Evolutionary conservation across 2,888 invertebrate genomes (phyloP), one percentile per base, ranked within the genome.

Genomic region (Tenthredo distinguenda): DNA sequence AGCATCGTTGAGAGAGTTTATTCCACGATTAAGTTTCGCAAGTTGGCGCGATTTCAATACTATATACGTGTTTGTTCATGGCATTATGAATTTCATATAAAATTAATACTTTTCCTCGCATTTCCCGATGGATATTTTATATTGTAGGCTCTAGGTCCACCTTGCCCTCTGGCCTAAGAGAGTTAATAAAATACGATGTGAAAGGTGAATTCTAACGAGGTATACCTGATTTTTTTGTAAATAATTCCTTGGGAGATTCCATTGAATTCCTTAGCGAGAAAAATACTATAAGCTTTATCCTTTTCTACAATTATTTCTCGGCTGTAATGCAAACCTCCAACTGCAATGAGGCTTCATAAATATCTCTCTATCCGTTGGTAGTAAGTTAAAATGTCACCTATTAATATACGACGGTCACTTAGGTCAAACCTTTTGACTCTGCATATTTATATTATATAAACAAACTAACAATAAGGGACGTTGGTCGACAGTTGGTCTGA

Each of bases 371-470:
- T 55, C 18, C 55, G 55, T 55, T 18, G n/a, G 55, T n/a, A 0
- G n/a, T 18, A n/a, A 55, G 55, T 55, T 55, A 55, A 55, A 55
- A 55, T 55, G 55, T 55, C n/a, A 55, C 18, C n/a, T 55, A 55
- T 55, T 55, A 6, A 55, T 55, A n/a, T 55, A 55, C 55, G 7
- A 55, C 55, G 55, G 6, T 55, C 55, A n/a, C 55, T 55, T 55
- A 68, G 31, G 68, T 68, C 68, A 68, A 34, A 31, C 68, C 68
- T 34, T 21, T 68, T 68, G 26, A 68, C 26, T 55, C n/a, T n/a
- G n/a, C 55, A 55, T 50, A 50, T 55, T 55, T n/a, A 6, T 55
- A 55, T 55, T 55, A 55, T 55, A n/a, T n/a, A 55, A 55, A 55
- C 55, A n/a, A n/a, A 55, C n/a, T 47, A 47, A 47, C 47, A 47